Conservation (phyloP, 2,797 vertebrate genomes). For the Periophthalmus magnuspinnatus region DNA sequence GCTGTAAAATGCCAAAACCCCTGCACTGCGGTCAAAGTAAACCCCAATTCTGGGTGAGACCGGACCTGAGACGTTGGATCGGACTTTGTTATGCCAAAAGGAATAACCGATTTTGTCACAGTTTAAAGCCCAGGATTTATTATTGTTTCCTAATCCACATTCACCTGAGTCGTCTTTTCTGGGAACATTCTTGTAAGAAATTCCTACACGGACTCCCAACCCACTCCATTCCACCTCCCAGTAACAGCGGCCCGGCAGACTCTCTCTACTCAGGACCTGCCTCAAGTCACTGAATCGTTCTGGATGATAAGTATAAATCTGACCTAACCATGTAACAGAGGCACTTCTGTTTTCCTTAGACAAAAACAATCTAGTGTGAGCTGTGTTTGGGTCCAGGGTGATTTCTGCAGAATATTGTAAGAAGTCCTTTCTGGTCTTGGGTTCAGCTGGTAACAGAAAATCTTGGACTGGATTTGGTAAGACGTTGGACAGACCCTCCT, state of each 20-base stretch:
- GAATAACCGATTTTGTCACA: neutral
- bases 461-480: neutral
- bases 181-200: neutral
- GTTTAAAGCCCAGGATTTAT: neutral
- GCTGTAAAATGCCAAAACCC: no score
- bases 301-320: neutral
- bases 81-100: neutral
- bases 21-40: no score
- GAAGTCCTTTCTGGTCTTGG: neutral
- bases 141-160: neutral
- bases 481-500: neutral
- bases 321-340: neutral
- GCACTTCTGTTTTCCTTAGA: neutral
- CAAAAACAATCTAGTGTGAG: neutral
- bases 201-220: no score
- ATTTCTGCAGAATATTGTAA: neutral
- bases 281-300: no score
- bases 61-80: neutral
- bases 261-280: no score
- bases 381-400: neutral
- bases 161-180: neutral
- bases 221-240: no score
- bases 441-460: neutral
- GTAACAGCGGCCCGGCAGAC: no score
- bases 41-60: no score